Evolutionary conservation across 2,797 vertebrate species (phyloP).

Genomic region (Gouania willdenowi): DNA sequence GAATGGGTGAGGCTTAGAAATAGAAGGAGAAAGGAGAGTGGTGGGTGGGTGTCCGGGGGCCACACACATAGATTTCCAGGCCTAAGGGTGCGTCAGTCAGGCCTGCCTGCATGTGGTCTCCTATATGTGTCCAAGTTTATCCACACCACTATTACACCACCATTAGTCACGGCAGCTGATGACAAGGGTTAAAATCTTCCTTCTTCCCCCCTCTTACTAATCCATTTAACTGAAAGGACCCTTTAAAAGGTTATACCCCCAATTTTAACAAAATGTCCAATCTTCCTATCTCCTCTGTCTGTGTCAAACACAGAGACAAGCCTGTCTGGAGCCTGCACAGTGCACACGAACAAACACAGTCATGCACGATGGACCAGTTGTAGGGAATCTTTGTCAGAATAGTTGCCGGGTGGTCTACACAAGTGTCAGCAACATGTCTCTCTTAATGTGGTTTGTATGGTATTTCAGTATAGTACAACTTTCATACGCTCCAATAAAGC

Average conservation of each 20-base stretch:
- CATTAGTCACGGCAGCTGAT: slow-evolving; percentile 59
- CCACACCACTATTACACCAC: slow-evolving; percentile 49
- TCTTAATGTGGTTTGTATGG: slow-evolving; percentile 40
- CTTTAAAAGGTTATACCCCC: slow-evolving; percentile 20
- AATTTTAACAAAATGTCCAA: slow-evolving; percentile 17
- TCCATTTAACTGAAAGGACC: slow-evolving; percentile 19
- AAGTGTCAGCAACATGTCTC: slow-evolving; percentile 44
- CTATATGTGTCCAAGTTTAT: slow-evolving; percentile 57
- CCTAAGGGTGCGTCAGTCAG: slow-evolving; percentile 54
- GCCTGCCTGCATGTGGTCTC: slow-evolving; percentile 55
- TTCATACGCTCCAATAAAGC: slow-evolving; percentile 1
- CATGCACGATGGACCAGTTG: slow-evolving; percentile 12
- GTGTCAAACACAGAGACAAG: slow-evolving; percentile 22
- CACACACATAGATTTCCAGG: slow-evolving; percentile 68
- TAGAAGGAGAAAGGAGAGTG: slow-evolving; percentile 4
- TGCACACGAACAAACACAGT: slow-evolving; percentile 38
- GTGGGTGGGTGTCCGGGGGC: slow-evolving; percentile 25
- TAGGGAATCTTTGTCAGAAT: slow-evolving; percentile 36
- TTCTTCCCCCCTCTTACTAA: slow-evolving; percentile 3
- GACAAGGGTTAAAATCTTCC: slow-evolving; percentile 39
- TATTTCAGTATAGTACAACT: slow-evolving; percentile 11
- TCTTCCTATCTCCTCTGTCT: slow-evolving; percentile 40
- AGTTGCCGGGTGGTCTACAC: slow-evolving; percentile 60
- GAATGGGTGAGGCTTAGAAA: slow-evolving; percentile 14
- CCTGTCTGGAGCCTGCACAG: slow-evolving; percentile 45